These are phyloP conservation scores for Catagonus wagneri DNA, from an alignment of 2,113 vertebrate genomes.

Conservation along the genomic window DNA sequence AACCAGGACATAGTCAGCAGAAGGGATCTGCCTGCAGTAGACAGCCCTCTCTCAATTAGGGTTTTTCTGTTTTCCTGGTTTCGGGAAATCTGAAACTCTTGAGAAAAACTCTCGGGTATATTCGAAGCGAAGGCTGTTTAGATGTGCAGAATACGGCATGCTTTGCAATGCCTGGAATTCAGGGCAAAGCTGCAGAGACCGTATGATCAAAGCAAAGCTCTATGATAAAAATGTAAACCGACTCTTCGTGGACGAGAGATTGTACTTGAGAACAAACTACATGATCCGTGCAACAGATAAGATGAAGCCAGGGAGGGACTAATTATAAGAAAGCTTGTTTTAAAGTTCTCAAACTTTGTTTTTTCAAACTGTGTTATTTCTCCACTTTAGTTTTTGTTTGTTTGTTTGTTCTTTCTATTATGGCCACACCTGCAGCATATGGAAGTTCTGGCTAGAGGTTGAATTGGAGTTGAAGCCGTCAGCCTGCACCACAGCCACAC, in stretches of 20 bases:
- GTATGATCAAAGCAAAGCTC: not conserved
- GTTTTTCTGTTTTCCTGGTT: not conserved
- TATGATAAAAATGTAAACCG: not conserved
- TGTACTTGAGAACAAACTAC: not conserved
- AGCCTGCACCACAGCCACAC: too few relatives aligned
- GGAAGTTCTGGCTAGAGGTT: too few relatives aligned
- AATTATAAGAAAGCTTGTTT: not conserved
- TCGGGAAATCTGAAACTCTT: conserved; percentile 65
- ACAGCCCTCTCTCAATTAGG: not conserved
- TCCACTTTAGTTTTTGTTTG: too few relatives aligned
- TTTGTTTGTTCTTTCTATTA: too few relatives aligned
- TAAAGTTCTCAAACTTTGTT: not conserved
- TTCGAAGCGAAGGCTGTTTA: not conserved
- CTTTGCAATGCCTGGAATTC: not conserved
- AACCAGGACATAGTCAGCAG: conserved; percentile 54
- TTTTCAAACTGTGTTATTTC: too few relatives aligned
- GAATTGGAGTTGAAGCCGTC: too few relatives aligned
- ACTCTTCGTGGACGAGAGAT: not conserved
- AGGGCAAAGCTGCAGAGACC: not conserved
- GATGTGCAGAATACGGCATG: not conserved
- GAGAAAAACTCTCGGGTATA: conserved; percentile 22
- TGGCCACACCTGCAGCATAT: too few relatives aligned
- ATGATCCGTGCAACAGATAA: not conserved
- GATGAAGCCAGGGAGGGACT: not conserved
- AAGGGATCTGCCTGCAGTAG: not conserved